Percentiles rank a stretch among this genome's conserved stretches.
Evolutionary conservation across 2,113 vertebrate species (phyloP).

Genomic region (Morphnarchus princeps): DNA sequence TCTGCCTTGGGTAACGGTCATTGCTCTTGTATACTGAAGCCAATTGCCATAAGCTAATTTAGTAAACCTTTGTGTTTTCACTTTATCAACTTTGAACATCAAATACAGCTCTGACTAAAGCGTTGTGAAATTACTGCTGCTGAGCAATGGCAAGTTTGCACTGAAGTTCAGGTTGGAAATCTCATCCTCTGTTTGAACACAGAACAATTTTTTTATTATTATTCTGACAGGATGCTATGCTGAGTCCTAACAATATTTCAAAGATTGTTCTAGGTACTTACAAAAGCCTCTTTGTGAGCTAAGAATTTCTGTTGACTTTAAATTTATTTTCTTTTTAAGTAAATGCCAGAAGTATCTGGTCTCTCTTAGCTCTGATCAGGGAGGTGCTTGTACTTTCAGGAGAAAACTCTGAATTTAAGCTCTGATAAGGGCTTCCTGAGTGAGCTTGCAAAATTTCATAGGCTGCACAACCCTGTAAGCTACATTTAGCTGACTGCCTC

Average conservation of each 20-base stretch:
- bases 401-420: background rate
- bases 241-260: background rate
- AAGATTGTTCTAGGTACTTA: background rate
- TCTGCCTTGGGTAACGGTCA: background rate
- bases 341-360: no score
- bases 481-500: background rate
- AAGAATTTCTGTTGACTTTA: background rate
- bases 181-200: background rate
- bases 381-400: no score
- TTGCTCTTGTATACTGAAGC: background rate
- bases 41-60: background rate
- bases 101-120: background rate
- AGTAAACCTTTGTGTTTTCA: background rate
- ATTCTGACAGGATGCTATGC: background rate
- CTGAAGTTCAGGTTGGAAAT: background rate
- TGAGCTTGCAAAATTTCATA: background rate
- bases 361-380: no score
- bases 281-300: background rate
- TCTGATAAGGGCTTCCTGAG: background rate
- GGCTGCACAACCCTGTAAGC: background rate
- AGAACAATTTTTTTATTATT: background rate
- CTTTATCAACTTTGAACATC: background rate
- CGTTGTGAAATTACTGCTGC: background rate
- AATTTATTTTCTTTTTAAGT: no score
- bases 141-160: background rate